phyloP scores from a whole-genome alignment of 2,888 invertebrate genomes.

The Macropis europaea region DNA sequence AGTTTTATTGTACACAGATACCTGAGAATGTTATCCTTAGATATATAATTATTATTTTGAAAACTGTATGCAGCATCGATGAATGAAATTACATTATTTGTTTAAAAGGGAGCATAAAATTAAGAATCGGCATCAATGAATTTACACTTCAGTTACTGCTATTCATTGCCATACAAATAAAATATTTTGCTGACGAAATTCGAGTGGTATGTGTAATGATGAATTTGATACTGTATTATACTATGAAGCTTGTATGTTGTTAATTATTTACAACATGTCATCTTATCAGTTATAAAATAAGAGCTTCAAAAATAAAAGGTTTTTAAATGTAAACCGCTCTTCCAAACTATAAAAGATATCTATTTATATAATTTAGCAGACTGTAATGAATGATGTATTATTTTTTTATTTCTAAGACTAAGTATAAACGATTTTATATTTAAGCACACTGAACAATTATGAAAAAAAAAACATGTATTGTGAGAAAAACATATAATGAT shows the following conservation, averaged over 20 bases:
- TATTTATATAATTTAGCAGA: constrained; percentile 51
- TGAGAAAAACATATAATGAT: constrained; percentile 11
- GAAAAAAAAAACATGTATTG: constrained; percentile 11
- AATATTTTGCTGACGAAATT: constrained; percentile 20
- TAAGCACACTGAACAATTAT: constrained; percentile 26
- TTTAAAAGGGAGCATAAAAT: constrained; percentile 17
- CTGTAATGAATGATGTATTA: constrained; percentile 39
- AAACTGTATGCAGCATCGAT: constrained; percentile 2
- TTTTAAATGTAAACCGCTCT: constrained; percentile 24
- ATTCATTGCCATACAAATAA: constrained; percentile 42
- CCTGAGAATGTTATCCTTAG: constrained; percentile 33
- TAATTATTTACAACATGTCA: constrained; percentile 20
- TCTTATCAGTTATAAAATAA: constrained; percentile 23
- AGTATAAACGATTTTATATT: constrained; percentile 40
- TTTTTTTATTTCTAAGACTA: constrained; percentile 51
- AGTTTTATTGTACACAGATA: constrained; percentile 29
- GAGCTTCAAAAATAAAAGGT: constrained; percentile 13
- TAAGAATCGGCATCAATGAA: constrained; percentile 60
- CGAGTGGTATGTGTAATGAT: constrained; percentile 6
- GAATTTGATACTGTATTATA: constrained; percentile 19
- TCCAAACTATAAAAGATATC: constrained; percentile 38
- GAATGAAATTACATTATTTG: constrained; percentile 21
- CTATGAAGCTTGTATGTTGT: constrained; percentile 12
- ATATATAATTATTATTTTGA: constrained; percentile 18
- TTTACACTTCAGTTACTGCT: constrained; percentile 36